A percentile compares a stretch with the other conserved stretches of the same genome.
Conservation (phyloP, 2,797 vertebrate genomes). For the Acropternis orthonyx region DNA sequence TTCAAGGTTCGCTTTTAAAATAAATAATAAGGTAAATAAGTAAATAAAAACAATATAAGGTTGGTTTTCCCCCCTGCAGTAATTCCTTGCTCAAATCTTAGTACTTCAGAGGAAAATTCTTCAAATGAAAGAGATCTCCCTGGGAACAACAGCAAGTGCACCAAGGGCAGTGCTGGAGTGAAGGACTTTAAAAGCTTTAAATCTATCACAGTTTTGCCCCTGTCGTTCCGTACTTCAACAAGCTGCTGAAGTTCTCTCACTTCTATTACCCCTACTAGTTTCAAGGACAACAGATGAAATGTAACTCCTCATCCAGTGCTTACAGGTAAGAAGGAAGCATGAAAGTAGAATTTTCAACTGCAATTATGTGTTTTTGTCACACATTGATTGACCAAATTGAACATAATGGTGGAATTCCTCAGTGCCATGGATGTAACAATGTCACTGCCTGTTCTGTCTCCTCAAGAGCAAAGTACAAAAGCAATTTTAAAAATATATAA, state of each 20-base stretch:
- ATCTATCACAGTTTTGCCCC: neutral
- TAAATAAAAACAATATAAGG: neutral
- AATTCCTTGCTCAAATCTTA: neutral
- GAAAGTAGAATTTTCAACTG: neutral
- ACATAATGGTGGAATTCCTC: neutral
- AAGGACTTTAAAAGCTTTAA: neutral
- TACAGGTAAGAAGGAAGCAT: neutral
- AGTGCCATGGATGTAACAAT: accelerated
- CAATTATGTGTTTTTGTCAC: neutral
- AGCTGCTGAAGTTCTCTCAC: neutral
- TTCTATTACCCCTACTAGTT: neutral
- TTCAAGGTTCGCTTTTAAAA: neutral
- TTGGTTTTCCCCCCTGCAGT: accelerated
- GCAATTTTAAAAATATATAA: neutral
- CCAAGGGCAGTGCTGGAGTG: neutral
- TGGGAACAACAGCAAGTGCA: neutral
- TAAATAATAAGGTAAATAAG: neutral
- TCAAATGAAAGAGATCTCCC: neutral
- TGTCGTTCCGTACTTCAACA: neutral
- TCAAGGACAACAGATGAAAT: neutral
- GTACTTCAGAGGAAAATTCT: neutral
- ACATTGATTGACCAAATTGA: neutral
- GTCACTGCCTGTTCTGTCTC: neutral
- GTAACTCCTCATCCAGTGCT: neutral
- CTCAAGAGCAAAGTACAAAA: neutral